Conservation (phyloP, 2,888 invertebrate genomes). For the Coremacera marginata region DNA sequence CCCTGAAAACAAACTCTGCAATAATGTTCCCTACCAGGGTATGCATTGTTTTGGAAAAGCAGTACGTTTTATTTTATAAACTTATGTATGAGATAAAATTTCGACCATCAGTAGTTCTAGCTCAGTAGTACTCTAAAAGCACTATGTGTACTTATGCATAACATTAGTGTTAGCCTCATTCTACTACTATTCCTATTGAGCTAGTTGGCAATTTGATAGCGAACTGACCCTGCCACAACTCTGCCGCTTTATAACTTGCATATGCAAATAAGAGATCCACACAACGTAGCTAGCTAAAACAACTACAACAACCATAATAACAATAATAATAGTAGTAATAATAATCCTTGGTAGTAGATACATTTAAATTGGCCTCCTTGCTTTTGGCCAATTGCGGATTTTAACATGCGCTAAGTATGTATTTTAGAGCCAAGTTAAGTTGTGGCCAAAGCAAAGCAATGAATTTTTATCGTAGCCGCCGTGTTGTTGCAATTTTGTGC, state of each 20-base stretch:
- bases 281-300: not conserved
- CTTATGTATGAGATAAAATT: too few relatives aligned
- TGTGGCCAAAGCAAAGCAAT: constrained; percentile 37
- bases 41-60: not conserved
- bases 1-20: not conserved
- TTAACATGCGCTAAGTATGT: constrained; percentile 53
- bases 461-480: constrained; percentile 16
- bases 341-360: constrained; percentile 1
- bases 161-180: too few relatives aligned
- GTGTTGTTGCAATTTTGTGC: not conserved
- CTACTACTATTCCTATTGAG: too few relatives aligned
- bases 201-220: too few relatives aligned
- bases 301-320: constrained; percentile 2
- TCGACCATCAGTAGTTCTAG: too few relatives aligned
- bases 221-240: not conserved
- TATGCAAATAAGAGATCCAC: not conserved
- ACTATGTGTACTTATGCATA: too few relatives aligned
- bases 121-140: too few relatives aligned
- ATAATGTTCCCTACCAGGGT: not conserved
- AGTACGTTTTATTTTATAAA: not conserved
- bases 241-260: not conserved
- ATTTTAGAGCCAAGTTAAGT: constrained; percentile 49
- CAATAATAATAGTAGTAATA: constrained; percentile 9
- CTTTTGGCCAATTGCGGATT: constrained; percentile 48
- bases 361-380: constrained; percentile 35